A percentile compares a stretch with the other conserved stretches of the same genome.
These are phyloP conservation scores for Takifugu rubripes DNA, from an alignment of 2,797 vertebrate genomes.

Conservation along the genomic window DNA sequence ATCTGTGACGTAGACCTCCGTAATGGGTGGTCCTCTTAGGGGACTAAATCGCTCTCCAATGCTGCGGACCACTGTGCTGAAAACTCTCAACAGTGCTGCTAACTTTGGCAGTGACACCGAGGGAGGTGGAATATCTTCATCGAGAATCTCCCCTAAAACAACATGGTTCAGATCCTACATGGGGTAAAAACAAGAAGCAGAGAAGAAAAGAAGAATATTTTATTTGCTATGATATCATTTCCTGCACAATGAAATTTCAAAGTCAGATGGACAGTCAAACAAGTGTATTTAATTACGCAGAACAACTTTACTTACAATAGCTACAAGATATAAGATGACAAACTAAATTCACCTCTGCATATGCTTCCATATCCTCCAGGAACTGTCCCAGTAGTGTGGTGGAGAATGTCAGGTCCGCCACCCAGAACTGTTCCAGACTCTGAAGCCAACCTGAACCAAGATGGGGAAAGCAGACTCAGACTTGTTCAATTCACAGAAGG, in stretches of 20 bases:
- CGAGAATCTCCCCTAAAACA: conserved; percentile 83
- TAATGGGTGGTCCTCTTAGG: conserved; percentile 91
- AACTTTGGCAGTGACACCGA: conserved; percentile 94
- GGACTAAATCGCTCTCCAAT: conserved; percentile 96
- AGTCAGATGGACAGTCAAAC: no score
- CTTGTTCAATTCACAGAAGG: not conserved
- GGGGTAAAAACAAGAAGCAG: conserved; percentile 7
- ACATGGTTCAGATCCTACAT: conserved; percentile 91
- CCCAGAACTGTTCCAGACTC: conserved; percentile 99
- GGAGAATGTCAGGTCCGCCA: conserved; percentile 96
- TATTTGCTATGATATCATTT: no score
- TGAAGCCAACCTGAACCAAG: conserved; percentile 87
- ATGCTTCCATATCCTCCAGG: conserved; percentile 98
- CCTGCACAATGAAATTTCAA: not conserved
- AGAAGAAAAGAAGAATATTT: not conserved
- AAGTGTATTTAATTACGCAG: no score
- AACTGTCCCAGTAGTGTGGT: conserved; percentile 97
- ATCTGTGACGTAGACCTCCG: conserved; percentile 91
- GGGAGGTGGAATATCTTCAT: conserved; percentile 96
- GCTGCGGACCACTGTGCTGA: conserved; percentile 97
- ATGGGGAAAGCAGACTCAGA: not conserved
- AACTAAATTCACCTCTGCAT: conserved; percentile 84
- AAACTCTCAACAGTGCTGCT: conserved; percentile 94
- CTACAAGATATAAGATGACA: not conserved
- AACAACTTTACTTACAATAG: not conserved